Base-by-base conservation (phyloP, 2,797 vertebrate genomes). In the Lerista edwardsae region DNA sequence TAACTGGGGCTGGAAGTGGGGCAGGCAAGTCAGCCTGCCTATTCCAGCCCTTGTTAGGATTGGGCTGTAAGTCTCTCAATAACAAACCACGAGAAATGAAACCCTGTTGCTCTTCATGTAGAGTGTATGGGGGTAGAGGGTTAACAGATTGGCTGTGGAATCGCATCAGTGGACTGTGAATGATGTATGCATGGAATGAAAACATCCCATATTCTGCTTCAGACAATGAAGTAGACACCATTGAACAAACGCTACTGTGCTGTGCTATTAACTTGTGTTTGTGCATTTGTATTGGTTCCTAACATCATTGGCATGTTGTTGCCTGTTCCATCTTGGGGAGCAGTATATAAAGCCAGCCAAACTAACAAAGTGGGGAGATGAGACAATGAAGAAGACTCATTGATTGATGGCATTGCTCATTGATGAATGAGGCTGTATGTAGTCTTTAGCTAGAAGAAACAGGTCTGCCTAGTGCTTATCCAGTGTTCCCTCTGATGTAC, bases 251-350 rank as follows among this genome's bases (percentile, higher is more conserved):
- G 21, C 77, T 88, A 17, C 79, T 0, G 0, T 51, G 79, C 88
- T 87, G 8, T 87, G 93, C 80, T 85, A 41, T 55, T n/a, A 65
- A 27, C 84, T 73, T 84, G 64, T 61, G 82, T 93, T 91, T 90
- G 5, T 85, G 88, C 91, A 89, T 90, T 74, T 75, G 14, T 89
- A 73, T 17, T 75, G 61, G 67, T 44, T 77, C 75, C 64, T 25
- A 23, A 23, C 90, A 82, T 80, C 36, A 0, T 87, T 81, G 64
- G 14, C 87, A 44, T 77, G 61, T 6, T 2, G 1, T 51, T 82
- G 14, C 64, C 51, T 78, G 9, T 83, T 65, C 78, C 91, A 88
- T 88, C 47, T 14, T 76, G 15, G 7, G 14, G 31, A 10, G 34
- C 77, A 68, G 57, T 1, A 62, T 39, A 0, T 25, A 34, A 23